Conservation (phyloP, 1,140 invertebrate genomes). For the Pseudobourletiella spinata region DNA sequence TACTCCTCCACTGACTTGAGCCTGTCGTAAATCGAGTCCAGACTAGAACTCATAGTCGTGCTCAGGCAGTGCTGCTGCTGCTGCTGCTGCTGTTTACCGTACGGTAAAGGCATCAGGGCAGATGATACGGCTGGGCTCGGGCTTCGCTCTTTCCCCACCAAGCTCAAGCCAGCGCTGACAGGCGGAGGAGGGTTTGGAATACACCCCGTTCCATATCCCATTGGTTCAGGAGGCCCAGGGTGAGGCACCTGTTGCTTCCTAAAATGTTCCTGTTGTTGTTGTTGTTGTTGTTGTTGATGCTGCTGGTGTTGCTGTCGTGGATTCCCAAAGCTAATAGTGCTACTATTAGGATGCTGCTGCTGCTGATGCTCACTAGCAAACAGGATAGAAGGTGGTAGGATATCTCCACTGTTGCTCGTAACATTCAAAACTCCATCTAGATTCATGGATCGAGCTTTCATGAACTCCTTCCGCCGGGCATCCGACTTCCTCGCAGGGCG, state of each 20-base stretch:
- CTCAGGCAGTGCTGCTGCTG: not conserved
- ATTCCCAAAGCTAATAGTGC: not conserved
- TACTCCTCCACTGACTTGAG: constrained; percentile 16
- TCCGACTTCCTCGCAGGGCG: constrained; percentile 19
- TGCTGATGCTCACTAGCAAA: not conserved
- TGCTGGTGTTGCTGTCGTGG: not conserved
- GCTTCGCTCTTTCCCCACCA: not conserved
- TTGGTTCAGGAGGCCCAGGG: too few relatives aligned
- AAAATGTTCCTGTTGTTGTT: not conserved
- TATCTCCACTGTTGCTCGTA: not conserved
- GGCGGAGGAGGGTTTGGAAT: not conserved
- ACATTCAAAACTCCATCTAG: constrained; percentile 5
- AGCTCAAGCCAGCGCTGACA: not conserved
- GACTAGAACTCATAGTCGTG: constrained; percentile 22
- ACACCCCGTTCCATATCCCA: not conserved
- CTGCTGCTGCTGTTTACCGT: not conserved
- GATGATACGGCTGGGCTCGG: not conserved
- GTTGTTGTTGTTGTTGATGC: not conserved
- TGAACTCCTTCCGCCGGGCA: constrained; percentile 16
- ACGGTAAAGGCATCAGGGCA: not conserved
- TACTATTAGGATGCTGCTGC: not conserved
- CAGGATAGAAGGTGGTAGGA: not conserved
- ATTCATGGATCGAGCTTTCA: constrained; percentile 30
- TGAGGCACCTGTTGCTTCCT: not conserved
- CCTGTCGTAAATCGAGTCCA: constrained; percentile 35